These are phyloP conservation scores for Euphydryas editha DNA, from an alignment of 2,888 invertebrate genomes.

Conservation along the genomic window DNA sequence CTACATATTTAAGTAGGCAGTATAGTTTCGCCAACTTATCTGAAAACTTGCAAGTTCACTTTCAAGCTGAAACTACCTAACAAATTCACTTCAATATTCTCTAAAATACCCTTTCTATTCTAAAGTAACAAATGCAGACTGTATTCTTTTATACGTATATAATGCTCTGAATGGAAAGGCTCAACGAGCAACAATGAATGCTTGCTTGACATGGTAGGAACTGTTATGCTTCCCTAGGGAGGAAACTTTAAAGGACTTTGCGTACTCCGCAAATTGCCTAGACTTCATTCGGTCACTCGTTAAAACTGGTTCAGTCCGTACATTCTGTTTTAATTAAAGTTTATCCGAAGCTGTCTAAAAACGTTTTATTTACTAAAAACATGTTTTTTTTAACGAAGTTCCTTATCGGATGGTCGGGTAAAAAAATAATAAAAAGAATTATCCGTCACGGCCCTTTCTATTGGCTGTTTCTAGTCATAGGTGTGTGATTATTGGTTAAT, in stretches of 20 bases:
- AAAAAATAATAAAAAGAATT: too few species aligned
- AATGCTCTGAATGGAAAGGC: slow-evolving; percentile 33
- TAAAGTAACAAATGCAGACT: slow-evolving; percentile 16
- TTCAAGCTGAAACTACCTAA: neutral
- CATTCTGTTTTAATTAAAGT: slow-evolving; percentile 53
- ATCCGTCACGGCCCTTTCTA: too few species aligned
- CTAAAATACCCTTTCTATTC: slow-evolving; percentile 6
- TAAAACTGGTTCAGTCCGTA: slow-evolving; percentile 50
- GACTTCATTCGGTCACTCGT: slow-evolving; percentile 58
- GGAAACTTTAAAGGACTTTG: slow-evolving; percentile 70
- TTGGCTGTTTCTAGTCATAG: too few species aligned
- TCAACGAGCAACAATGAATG: slow-evolving; percentile 37
- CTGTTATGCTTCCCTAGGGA: slow-evolving; percentile 64
- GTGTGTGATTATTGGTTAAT: too few species aligned
- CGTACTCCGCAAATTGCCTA: slow-evolving; percentile 64
- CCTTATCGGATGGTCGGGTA: too few species aligned
- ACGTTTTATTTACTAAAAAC: slow-evolving; percentile 6
- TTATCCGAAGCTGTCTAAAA: slow-evolving; percentile 32
- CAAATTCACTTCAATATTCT: slow-evolving; percentile 7
- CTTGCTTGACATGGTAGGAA: slow-evolving; percentile 39
- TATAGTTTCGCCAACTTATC: neutral
- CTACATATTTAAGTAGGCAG: too few species aligned
- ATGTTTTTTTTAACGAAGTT: neutral
- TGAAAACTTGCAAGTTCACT: neutral
- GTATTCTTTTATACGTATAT: slow-evolving; percentile 29